A percentile compares a stretch with the other conserved stretches of the same genome.
These are phyloP conservation scores for Eucidaris tribuloides DNA, from an alignment of 35 echinoderm and acorn worm species.

Conservation along the genomic window DNA sequence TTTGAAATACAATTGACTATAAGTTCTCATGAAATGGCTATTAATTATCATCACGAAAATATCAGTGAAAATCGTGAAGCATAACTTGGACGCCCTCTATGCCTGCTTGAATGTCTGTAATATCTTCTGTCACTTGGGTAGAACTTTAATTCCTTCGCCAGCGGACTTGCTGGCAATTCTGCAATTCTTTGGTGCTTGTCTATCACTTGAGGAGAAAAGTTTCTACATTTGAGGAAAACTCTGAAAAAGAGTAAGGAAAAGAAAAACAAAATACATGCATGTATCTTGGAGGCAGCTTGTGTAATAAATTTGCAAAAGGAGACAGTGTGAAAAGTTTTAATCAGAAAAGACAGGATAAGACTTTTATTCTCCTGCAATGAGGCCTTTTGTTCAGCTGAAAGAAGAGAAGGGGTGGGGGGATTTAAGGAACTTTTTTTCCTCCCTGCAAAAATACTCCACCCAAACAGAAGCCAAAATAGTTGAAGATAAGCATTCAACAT, in stretches of 20 bases:
- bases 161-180: conserved; percentile 62
- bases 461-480: too few species aligned
- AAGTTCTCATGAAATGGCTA: too few species aligned
- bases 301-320: too few species aligned
- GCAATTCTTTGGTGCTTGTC: conserved; percentile 76
- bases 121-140: conserved; percentile 96
- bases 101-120: conserved; percentile 92
- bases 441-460: too few species aligned
- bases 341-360: background rate
- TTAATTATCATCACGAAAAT: too few species aligned
- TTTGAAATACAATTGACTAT: too few species aligned
- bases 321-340: background rate
- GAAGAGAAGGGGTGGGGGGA: background rate
- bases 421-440: background rate
- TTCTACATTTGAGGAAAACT: conserved; percentile 95
- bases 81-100: conserved; percentile 96
- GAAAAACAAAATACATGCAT: background rate
- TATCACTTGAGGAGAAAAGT: conserved; percentile 93
- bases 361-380: background rate
- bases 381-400: background rate
- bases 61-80: too few species aligned
- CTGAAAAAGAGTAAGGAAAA: conserved; percentile 32
- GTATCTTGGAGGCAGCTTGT: too few species aligned
- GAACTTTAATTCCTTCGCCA: conserved; percentile 87
- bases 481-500: too few species aligned